Conservation (phyloP, 2,113 vertebrate genomes). For the Atractosteus spatula region DNA sequence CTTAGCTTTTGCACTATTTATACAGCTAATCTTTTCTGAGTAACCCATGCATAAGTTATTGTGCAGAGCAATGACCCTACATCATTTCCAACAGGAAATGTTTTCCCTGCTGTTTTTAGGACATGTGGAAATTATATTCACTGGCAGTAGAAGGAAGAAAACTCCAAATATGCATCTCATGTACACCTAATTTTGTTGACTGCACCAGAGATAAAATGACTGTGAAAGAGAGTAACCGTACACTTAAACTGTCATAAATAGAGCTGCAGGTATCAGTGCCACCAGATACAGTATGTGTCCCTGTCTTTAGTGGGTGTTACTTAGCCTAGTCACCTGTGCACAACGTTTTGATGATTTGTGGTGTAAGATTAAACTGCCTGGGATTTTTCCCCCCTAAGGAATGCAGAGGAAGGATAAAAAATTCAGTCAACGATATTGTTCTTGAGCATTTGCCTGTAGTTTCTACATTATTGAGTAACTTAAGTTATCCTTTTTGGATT, state of each 20-base stretch:
- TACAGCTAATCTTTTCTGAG: conserved; percentile 1
- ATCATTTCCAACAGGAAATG: conserved; percentile 18
- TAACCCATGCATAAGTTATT: conserved; percentile 18
- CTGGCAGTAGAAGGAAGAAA: conserved; percentile 20
- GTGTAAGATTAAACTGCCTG: not conserved
- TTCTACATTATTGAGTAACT: too few species aligned
- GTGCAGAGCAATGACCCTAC: conserved; percentile 13
- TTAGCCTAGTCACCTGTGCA: not conserved
- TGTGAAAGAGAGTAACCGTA: conserved; percentile 5
- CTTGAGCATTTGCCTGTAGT: not conserved
- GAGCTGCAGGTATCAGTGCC: conserved; percentile 7
- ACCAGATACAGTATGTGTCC: conserved; percentile 5
- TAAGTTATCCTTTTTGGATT: too few species aligned
- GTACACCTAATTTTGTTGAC: conserved; percentile 18
- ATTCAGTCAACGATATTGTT: not conserved
- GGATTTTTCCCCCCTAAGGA: not conserved
- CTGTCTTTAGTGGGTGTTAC: conserved; percentile 1
- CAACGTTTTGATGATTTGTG: not conserved
- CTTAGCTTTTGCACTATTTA: conserved; percentile 5
- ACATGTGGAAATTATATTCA: conserved; percentile 26
- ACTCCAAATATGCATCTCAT: conserved; percentile 22
- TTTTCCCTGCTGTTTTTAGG: conserved; percentile 23
- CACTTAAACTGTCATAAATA: conserved; percentile 9
- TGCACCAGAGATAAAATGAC: conserved; percentile 5
- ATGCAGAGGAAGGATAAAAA: not conserved